Evolutionary conservation across 2,797 vertebrate genomes (phyloP), one percentile per base, ranked within the genome.

Genomic region (Lithobates sylvaticus): DNA sequence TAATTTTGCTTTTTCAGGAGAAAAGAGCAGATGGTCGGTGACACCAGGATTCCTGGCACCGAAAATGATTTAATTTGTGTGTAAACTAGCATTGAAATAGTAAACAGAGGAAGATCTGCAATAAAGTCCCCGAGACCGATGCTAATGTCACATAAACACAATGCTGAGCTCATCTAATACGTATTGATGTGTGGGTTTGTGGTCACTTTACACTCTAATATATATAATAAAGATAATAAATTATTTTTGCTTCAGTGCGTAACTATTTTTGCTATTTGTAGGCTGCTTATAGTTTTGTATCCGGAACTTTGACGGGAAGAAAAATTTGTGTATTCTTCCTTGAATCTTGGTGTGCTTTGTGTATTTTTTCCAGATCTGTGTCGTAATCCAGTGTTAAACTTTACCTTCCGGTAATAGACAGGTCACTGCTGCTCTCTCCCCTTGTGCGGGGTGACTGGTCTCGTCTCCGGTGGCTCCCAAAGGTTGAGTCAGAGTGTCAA

Each of bases 41-140:
- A 74, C 54, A 72, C 50, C 58, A 44, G 54, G 67, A 82, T 83
- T 69, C 61, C 65, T 86, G 80, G 85, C 85, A 77, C 50, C 54
- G 26, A 77, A 47, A 39, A 44, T n/a, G 0, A 10, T 18, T 47
- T 69, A 2, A 64, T 65, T 73, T 73, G 73, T 50, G 71, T 67
- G 34, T 65, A 78, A 84, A 50, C 67, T 9, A 32, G 34, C 44
- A 27, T 26, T 29, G 26, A 65, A 72, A 72, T n/a, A 36, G 68
- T 85, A 85, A 85, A 85, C 76, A 85, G 27, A 3, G 50, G n/a
- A 27, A 5, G 47, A 32, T 5, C 67, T 26, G 65, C 39, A 70
- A 42, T 61, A 61, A 76, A 34, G 26, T 75, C 73, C 42, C 4
- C 13, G 26, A 75, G 73, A 27, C 73, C 5, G 26, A 13, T 26